Percentiles rank a stretch among this genome's conserved stretches.
These are phyloP conservation scores for Sitodiplosis mosellana DNA, from an alignment of 1,140 invertebrate genomes.

Conservation along the genomic window DNA sequence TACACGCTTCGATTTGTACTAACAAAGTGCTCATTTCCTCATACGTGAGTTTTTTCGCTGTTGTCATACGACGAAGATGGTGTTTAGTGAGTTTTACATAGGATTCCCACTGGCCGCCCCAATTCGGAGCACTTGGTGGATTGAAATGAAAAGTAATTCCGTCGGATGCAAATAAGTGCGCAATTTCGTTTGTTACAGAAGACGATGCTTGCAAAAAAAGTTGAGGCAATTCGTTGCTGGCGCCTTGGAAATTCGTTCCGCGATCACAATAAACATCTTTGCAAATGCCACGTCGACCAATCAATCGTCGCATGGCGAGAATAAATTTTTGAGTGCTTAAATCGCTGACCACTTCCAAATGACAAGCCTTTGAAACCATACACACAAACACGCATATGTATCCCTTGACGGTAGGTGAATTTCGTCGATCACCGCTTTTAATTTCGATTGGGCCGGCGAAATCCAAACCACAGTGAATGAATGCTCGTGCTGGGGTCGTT, in stretches of 20 bases:
- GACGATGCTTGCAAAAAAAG: no score
- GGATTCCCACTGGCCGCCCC: not conserved
- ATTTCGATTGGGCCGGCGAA: conserved; percentile 19
- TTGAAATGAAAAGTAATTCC: conserved; percentile 5
- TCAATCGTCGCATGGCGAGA: conserved; percentile 8
- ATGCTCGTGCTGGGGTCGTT: conserved; percentile 4
- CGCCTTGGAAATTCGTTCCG: conserved; percentile 19
- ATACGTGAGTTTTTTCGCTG: conserved; percentile 9
- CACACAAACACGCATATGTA: conserved; percentile 15
- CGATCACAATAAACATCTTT: conserved; percentile 15
- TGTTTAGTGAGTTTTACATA: not conserved
- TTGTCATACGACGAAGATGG: conserved; percentile 5
- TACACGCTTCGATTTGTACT: conserved; percentile 12
- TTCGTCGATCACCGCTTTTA: conserved; percentile 8
- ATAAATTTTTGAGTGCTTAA: conserved; percentile 11
- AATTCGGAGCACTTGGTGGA: not conserved
- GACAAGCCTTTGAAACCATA: conserved; percentile 12
- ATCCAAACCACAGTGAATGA: conserved; percentile 15
- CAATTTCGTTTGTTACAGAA: no score
- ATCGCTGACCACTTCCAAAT: conserved; percentile 13
- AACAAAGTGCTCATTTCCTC: conserved; percentile 12
- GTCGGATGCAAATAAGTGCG: no score
- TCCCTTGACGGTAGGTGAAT: conserved; percentile 8
- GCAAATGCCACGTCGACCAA: not conserved
- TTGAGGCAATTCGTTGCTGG: conserved; percentile 7